A percentile compares a stretch with the other conserved stretches of the same genome.
Conservation (phyloP, 2,888 invertebrate genomes). For the Drosophila neutralis region DNA sequence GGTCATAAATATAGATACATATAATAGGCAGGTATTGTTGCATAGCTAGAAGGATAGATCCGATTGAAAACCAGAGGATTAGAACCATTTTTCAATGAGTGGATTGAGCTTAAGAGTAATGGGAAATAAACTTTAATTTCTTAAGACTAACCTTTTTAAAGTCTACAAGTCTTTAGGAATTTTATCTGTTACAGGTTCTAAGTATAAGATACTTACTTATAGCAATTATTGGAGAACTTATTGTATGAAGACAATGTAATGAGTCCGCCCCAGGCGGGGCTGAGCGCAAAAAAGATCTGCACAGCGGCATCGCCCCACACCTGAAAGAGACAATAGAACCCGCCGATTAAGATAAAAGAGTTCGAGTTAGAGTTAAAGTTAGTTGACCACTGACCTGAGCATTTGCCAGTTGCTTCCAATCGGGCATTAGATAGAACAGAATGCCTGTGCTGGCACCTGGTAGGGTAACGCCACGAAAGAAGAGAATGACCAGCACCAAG, state of each 20-base stretch:
- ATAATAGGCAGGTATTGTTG: neutral
- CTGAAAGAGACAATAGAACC: conserved; percentile 81
- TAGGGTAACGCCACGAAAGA: conserved; percentile 91
- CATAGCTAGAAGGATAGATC: neutral
- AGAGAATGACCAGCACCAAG: conserved; percentile 90
- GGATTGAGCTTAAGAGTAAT: neutral
- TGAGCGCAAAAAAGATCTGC: conserved; percentile 94
- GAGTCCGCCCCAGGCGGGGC: conserved; percentile 94
- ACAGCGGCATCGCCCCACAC: conserved; percentile 94
- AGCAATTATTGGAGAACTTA: conserved; percentile 93
- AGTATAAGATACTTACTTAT: conserved; percentile 86
- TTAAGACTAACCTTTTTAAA: neutral
- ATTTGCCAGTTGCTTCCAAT: conserved; percentile 90
- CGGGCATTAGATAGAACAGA: conserved; percentile 91
- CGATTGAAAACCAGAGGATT: neutral
- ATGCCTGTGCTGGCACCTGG: conserved; percentile 92
- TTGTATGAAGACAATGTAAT: conserved; percentile 94
- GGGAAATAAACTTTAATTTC: neutral
- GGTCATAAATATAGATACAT: too few species aligned
- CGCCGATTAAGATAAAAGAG: neutral
- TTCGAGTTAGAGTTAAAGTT: neutral
- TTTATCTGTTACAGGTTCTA: too few species aligned
- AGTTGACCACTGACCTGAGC: conserved; percentile 86
- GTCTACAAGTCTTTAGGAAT: neutral
- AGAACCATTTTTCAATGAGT: neutral